A percentile compares a stretch with the other conserved stretches of the same genome.
These are phyloP conservation scores for Ctenomys sociabilis DNA, from an alignment of 2,113 vertebrate genomes.

Conservation along the genomic window DNA sequence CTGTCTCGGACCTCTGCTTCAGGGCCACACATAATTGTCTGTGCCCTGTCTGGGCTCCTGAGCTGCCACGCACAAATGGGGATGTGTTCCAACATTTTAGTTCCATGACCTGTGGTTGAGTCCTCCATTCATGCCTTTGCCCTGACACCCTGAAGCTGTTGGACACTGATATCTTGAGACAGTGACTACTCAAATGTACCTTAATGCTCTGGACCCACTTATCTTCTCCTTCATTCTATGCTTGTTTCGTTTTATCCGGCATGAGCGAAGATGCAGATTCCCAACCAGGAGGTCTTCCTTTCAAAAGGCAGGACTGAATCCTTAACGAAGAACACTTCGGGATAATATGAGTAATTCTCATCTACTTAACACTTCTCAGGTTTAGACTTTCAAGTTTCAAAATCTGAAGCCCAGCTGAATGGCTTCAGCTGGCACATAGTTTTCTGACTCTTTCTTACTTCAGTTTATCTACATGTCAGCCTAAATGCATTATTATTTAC, in stretches of 20 bases:
- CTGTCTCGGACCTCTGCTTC: not conserved
- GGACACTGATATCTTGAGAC: not conserved
- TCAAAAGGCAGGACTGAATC: not conserved
- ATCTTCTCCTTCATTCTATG: not conserved
- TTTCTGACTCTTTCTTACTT: slow-evolving; percentile 27
- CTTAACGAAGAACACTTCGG: not conserved
- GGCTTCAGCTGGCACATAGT: not conserved
- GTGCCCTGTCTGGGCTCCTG: accelerated
- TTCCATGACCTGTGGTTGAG: not conserved
- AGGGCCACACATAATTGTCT: not conserved
- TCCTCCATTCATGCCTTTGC: not conserved
- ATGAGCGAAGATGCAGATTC: not conserved
- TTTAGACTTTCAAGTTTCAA: slow-evolving; percentile 43
- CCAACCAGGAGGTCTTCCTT: not conserved
- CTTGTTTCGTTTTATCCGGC: not conserved
- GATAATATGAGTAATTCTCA: not conserved
- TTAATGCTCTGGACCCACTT: not conserved
- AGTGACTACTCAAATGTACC: not conserved
- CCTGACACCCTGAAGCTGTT: not conserved
- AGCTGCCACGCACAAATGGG: not conserved
- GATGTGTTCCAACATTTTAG: not conserved
- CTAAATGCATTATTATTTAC: not conserved
- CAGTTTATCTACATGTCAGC: not conserved
- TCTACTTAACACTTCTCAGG: not conserved
- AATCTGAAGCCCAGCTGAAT: not conserved